Evolutionary conservation across 2,888 invertebrate species (phyloP).

Genomic region (Notocelia uddmanniana): DNA sequence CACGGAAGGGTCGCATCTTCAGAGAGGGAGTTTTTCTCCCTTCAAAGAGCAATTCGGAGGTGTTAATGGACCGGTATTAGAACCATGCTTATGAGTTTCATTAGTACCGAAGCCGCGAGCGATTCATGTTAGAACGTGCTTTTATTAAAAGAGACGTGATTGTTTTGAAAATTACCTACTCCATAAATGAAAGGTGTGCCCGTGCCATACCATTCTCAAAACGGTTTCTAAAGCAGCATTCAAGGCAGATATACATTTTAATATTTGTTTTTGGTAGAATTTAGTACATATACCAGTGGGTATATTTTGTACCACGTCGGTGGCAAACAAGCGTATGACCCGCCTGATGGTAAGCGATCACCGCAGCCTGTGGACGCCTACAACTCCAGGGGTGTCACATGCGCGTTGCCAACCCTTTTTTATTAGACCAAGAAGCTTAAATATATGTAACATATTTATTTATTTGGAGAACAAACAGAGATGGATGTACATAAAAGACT

Average conservation of each 20-base stretch:
- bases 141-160: conserved; percentile 80
- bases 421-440: too few relatives aligned
- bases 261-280: background rate
- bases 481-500: too few relatives aligned
- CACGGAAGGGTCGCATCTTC: conserved; percentile 56
- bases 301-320: too few relatives aligned
- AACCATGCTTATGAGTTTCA: conserved; percentile 81
- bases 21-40: conserved; percentile 72
- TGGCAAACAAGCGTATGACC: too few relatives aligned
- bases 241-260: background rate
- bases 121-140: conserved; percentile 81
- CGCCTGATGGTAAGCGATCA: too few relatives aligned
- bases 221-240: background rate
- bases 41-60: conserved; percentile 73
- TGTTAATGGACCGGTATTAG: conserved; percentile 78
- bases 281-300: too few relatives aligned
- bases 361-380: too few relatives aligned
- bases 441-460: too few relatives aligned
- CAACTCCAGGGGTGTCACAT: too few relatives aligned
- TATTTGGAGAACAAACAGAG: too few relatives aligned
- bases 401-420: too few relatives aligned
- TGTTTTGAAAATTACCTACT: conserved; percentile 78
- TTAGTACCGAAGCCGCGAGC: conserved; percentile 77
- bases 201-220: background rate
- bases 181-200: conserved; percentile 55